Evolutionary conservation across 1,140 invertebrate species (phyloP).

Genomic region (Heliothis virescens): DNA sequence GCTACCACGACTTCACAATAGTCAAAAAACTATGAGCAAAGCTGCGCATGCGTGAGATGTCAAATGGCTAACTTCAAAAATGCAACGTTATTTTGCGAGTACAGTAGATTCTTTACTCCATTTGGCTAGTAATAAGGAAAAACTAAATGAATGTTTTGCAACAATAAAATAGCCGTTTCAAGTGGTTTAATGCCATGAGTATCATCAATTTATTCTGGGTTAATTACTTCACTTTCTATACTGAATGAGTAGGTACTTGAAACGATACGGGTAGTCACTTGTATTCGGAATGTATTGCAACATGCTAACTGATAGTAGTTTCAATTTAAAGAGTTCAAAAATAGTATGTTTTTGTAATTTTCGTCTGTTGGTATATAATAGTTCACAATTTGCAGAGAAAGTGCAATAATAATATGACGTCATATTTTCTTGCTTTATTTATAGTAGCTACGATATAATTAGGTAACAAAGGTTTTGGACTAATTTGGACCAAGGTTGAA

Average conservation of each 20-base stretch:
- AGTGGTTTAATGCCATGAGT: neutral
- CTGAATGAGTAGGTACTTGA: constrained; percentile 6
- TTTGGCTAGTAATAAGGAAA: neutral
- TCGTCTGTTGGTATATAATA: neutral
- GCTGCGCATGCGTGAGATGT: too few species aligned
- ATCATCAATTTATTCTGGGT: constrained; percentile 15
- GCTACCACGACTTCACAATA: too few species aligned
- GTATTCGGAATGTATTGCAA: neutral
- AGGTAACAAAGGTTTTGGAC: too few species aligned
- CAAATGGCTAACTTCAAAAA: too few species aligned
- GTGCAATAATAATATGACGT: neutral
- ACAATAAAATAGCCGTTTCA: neutral
- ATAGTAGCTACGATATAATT: constrained; percentile 5
- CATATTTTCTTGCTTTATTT: constrained; percentile 18
- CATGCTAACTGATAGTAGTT: neutral
- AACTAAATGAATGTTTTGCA: too few species aligned
- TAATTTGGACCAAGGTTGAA: too few species aligned
- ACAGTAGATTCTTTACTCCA: neutral
- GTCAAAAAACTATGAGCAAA: too few species aligned
- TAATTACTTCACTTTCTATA: neutral
- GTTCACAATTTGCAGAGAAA: neutral
- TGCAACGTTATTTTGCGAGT: too few species aligned
- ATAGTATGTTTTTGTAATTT: neutral
- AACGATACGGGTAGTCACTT: neutral
- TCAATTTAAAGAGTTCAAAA: neutral